Evolutionary conservation across 2,888 invertebrate genomes (phyloP), one percentile per base, ranked within the genome.

Genomic region (Tanytarsus gracilentus): DNA sequence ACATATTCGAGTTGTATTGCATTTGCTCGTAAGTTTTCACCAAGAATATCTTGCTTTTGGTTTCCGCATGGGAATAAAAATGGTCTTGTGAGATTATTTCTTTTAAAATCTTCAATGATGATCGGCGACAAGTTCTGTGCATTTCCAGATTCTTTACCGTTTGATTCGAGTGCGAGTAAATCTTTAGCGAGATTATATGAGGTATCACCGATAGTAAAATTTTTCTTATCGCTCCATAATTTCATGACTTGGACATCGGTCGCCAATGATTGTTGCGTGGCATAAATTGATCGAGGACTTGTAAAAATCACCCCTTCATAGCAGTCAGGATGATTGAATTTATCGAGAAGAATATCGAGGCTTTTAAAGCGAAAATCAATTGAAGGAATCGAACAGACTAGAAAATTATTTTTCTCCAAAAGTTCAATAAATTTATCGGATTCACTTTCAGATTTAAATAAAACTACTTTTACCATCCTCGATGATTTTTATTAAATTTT

Each of bases 61-160:
- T 79, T 80, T 4, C 80, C 78, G 69, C 78, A 79, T 0, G 80
- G 80, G 68, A 78, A 73, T 40, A 81, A 65, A 60, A 80, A 73
- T 3, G 78, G 78, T 66, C 73, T 64, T 36, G 68, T 69, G 25
- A 69, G 65, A 4, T 49, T 61, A 50, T 73, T 71, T 2, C 75
- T 77, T 68, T 72, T 70, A 62, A 72, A 73, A 65, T 76, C 71
- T 64, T 76, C 69, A 59, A 76, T 69, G 50, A 80, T 79, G 40
- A 71, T 68, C 63, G 78, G 74, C 6, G 77, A 74, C 63, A 81
- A 69, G 66, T 72, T 75, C 36, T 71, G 70, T 3, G 79, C 79
- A 70, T 78, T 80, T 29, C 80, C 80, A 62, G 77, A 71, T 64
- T 78, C 75, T 64, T 76, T 75, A 56, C 80, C 80, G 58, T 72